Evolutionary conservation across 2,113 vertebrate genomes (phyloP).

Genomic region (Natator depressus): DNA sequence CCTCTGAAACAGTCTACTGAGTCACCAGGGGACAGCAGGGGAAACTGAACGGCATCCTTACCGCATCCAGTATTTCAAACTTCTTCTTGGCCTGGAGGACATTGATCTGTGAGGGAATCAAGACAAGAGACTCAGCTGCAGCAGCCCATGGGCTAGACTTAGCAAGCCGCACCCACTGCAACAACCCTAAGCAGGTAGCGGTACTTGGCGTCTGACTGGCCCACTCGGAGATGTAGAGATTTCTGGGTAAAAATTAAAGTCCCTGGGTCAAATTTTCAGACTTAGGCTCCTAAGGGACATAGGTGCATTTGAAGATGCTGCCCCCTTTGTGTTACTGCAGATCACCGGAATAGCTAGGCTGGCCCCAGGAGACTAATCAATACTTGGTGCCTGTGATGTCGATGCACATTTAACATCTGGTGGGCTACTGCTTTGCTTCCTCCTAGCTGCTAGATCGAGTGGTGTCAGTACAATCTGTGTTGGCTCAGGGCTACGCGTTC

Average conservation of each 20-base stretch:
- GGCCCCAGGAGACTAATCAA: too few species aligned
- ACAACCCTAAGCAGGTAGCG: not conserved
- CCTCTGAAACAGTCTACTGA: not conserved
- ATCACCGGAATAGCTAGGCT: not conserved
- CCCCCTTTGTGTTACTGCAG: not conserved
- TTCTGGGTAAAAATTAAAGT: not conserved
- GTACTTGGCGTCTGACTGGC: not conserved
- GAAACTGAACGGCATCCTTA: constrained; percentile 72
- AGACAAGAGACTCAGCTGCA: not conserved
- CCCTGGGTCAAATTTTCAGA: not conserved
- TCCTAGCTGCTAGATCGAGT: not conserved
- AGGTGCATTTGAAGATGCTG: not conserved
- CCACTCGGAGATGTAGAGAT: not conserved
- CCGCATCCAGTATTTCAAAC: constrained; percentile 96
- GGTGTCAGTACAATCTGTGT: not conserved
- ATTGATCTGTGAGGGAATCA: constrained; percentile 85
- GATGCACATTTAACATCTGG: not conserved
- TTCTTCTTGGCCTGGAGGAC: constrained; percentile 99
- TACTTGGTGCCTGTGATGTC: not conserved
- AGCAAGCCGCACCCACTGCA: not conserved
- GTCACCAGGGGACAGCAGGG: not conserved
- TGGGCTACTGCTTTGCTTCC: not conserved
- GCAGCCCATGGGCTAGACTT: not conserved
- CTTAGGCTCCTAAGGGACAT: not conserved
- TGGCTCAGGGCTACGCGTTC: not conserved